Conservation (phyloP, 1,140 invertebrate genomes). For the Rhopalosiphum padi region DNA sequence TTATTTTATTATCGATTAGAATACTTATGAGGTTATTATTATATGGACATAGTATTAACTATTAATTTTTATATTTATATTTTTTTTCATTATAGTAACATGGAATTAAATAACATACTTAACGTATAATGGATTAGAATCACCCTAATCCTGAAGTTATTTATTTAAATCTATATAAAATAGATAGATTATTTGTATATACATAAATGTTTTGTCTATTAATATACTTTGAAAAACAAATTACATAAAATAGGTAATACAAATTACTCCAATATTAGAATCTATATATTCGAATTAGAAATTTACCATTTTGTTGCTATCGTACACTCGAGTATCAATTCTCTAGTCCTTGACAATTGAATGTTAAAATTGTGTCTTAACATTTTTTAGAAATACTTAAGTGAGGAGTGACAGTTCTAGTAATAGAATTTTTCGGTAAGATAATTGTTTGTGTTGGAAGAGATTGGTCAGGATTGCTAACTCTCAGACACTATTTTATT, state of each 20-base stretch:
- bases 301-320: too few relatives aligned
- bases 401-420: too few relatives aligned
- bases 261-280: too few relatives aligned
- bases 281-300: too few relatives aligned
- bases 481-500: neutral
- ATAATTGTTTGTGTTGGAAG: neutral
- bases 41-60: neutral
- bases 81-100: neutral
- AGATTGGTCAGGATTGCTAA: neutral
- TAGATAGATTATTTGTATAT: neutral
- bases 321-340: too few relatives aligned
- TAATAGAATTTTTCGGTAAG: too few relatives aligned
- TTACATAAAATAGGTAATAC: too few relatives aligned
- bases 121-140: neutral
- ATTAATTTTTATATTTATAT: neutral
- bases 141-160: neutral
- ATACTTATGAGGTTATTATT: neutral
- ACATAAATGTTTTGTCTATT: neutral
- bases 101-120: neutral
- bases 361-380: too few relatives aligned
- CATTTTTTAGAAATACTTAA: too few relatives aligned
- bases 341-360: too few relatives aligned
- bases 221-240: neutral
- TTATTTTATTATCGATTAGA: neutral
- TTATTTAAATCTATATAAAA: neutral